These are phyloP conservation scores for Sarcophaga carnaria DNA, from an alignment of 2,888 invertebrate genomes.

Conservation along the genomic window DNA sequence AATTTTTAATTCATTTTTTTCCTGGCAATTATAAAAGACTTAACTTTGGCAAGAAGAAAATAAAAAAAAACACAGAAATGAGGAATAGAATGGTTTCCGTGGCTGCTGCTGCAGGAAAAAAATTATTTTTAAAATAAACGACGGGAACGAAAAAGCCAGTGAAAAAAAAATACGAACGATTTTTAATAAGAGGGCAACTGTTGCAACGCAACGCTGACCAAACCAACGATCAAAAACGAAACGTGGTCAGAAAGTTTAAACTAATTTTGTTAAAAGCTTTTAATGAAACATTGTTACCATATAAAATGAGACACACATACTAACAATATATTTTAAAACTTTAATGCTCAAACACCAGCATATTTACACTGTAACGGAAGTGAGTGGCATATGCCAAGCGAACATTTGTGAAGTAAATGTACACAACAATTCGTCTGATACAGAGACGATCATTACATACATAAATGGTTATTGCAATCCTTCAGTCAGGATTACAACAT, in stretches of 20 bases:
- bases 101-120: slow-evolving; percentile 30
- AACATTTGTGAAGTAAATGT: no score
- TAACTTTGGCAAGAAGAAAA: slow-evolving; percentile 14
- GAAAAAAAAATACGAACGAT: slow-evolving; percentile 26
- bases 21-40: slow-evolving; percentile 64
- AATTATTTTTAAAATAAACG: slow-evolving; percentile 13
- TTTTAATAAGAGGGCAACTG: slow-evolving; percentile 68
- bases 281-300: slow-evolving; percentile 60
- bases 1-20: slow-evolving; percentile 31
- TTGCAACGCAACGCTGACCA: slow-evolving; percentile 79
- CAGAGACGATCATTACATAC: no score
- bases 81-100: slow-evolving; percentile 44
- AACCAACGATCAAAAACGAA: slow-evolving; percentile 79
- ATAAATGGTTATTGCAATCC: no score
- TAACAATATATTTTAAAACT: neutral
- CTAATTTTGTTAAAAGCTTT: slow-evolving; percentile 81
- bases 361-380: no score
- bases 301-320: slow-evolving; percentile 3
- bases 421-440: no score
- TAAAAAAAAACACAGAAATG: slow-evolving; percentile 2
- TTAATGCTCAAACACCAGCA: no score
- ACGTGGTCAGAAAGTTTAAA: slow-evolving; percentile 81
- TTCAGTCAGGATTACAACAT: no score
- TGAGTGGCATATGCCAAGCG: no score
- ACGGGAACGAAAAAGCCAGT: slow-evolving; percentile 23